phyloP scores from a whole-genome alignment of 2,888 invertebrate genomes.

The Sabatieria punctata region DNA sequence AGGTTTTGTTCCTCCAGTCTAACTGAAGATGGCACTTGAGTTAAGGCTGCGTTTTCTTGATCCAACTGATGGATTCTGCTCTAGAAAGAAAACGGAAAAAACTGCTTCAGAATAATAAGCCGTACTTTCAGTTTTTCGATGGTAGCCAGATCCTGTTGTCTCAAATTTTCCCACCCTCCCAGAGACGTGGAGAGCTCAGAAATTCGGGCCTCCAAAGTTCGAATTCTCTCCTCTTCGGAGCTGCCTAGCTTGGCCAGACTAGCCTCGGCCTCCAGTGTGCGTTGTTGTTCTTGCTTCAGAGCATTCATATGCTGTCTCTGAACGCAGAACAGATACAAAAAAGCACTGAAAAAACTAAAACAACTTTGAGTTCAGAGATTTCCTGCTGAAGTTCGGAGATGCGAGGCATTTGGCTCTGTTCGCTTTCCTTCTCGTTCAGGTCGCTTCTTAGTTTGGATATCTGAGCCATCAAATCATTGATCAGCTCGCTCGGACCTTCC shows the following conservation, averaged over 20 bases:
- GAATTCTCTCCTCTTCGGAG: constrained; percentile 57
- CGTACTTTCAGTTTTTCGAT: constrained; percentile 48
- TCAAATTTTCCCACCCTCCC: constrained; percentile 54
- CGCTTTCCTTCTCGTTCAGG: too few relatives aligned
- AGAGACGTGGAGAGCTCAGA: constrained; percentile 61
- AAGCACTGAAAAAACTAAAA: too few relatives aligned
- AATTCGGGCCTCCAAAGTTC: constrained; percentile 52
- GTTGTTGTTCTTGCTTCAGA: constrained; percentile 48
- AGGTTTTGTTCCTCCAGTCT: too few relatives aligned
- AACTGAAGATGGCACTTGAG: background rate
- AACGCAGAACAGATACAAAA: too few relatives aligned
- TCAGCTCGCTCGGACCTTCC: too few relatives aligned
- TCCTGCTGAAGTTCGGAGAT: constrained; percentile 49
- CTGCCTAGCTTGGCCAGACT: constrained; percentile 49
- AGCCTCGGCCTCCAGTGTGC: constrained; percentile 54
- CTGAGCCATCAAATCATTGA: too few relatives aligned
- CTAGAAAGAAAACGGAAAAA: constrained; percentile 17
- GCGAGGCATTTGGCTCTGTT: too few relatives aligned
- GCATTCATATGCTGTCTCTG: constrained; percentile 52
- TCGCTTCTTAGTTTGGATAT: too few relatives aligned
- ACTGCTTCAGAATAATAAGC: background rate
- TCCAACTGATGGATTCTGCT: constrained; percentile 26
- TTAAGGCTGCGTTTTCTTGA: constrained; percentile 32
- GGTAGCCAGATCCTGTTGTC: constrained; percentile 52
- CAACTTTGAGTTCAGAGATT: constrained; percentile 50